Base-by-base conservation (phyloP, 2,888 invertebrate species). In the Erebia ligea region DNA sequence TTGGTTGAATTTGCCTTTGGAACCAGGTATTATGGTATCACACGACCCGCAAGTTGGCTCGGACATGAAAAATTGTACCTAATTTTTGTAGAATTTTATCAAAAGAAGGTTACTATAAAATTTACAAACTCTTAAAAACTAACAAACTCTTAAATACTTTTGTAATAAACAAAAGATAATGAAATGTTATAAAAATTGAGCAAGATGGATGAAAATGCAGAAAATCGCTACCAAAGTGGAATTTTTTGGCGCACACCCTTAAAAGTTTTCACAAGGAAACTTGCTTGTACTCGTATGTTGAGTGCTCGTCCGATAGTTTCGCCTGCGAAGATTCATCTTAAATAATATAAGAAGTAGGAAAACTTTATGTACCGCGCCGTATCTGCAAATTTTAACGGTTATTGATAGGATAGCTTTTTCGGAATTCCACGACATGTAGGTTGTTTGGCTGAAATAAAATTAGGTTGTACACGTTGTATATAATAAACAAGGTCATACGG, bases 261-360 rank as follows among this genome's bases (percentile, higher is more conserved):
- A 81, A 83, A 86, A 89, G 83, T 89, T 88, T 88, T 86, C 86
- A 88, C 84, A 83, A 81, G 78, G 75, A 82, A 86, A 90, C 83
- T 91, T 80, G 77, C 81, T 77, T 78, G 79, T 81, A 79, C 81
- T 77, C 78, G 79, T 81, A 79, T 79, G 79, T 80, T 77, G 73
- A 73, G 73, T 72, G 71, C 69, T 73, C 59, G 72, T 61, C 70
- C 75, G 69, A 75, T 77, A 77, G 77, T 78, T 77, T 70, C 72
- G 77, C 74, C 72, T 74, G 68, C 74, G 70, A 73, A 74, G 72
- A 75, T 73, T 77, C 72, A 52, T 67, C 59, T 61, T 58, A 54
- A 54, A 65, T 45, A 45, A 62, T 40, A 65, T 56, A 62, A 62
- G 62, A 48, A 42, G 65, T 40, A 9, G 54, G 54, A 52, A 65